Evolutionary conservation across 2,888 invertebrate species (phyloP).

Genomic region (Spisula solida): DNA sequence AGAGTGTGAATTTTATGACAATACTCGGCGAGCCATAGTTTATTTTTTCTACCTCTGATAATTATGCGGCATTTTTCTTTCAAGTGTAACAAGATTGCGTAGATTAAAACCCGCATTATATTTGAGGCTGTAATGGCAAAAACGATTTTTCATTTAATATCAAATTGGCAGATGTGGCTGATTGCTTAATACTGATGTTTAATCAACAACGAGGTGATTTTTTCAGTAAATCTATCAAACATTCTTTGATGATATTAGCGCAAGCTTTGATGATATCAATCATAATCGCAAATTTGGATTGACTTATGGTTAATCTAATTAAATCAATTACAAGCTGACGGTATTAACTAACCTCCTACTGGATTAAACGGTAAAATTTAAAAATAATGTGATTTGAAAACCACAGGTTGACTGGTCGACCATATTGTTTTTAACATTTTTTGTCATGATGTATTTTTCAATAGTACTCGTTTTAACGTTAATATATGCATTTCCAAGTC

Average conservation of each 20-base stretch:
- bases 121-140: slow-evolving; percentile 26
- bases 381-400: neutral
- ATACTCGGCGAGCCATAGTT: neutral
- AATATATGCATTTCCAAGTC: slow-evolving; percentile 13
- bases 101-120: slow-evolving; percentile 22
- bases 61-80: slow-evolving; percentile 24
- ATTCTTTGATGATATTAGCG: slow-evolving; percentile 56
- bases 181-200: slow-evolving; percentile 48
- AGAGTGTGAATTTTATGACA: neutral
- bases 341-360: neutral
- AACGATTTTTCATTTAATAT: slow-evolving; percentile 37
- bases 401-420: neutral
- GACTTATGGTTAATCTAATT: slow-evolving; percentile 71
- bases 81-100: slow-evolving; percentile 17
- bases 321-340: slow-evolving; percentile 27
- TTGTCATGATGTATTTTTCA: neutral
- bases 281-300: slow-evolving; percentile 63
- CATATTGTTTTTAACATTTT: neutral
- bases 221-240: slow-evolving; percentile 50
- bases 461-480: neutral
- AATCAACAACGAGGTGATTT: slow-evolving; percentile 61
- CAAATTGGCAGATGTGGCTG: slow-evolving; percentile 17
- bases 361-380: neutral
- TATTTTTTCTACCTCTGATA: neutral
- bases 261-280: slow-evolving; percentile 59